Base-by-base conservation (phyloP, 2,888 invertebrate genomes). In the Andrena minutula region DNA sequence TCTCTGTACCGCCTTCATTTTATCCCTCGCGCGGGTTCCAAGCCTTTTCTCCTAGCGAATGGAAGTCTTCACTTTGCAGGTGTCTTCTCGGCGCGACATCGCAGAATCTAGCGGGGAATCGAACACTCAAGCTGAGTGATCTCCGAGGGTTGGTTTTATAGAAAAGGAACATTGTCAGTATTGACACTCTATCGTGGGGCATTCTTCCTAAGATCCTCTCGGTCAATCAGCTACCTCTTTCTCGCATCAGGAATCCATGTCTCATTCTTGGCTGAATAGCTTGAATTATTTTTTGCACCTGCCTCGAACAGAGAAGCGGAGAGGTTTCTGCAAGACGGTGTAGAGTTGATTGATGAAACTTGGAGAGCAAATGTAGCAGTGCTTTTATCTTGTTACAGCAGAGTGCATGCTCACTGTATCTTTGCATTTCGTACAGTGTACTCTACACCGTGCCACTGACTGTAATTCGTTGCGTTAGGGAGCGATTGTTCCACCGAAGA, bases 1-100 rank as follows among this genome's bases (percentile, higher is more conserved):
- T 71, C 75, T 30, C 74, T 70, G 77, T 30, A 35, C 49, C 51
- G 41, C 58, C 63, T 70, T 60, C 20, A 8, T 26, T 63, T 23
- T 30, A 51, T 32, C 16, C 0, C 7, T 20, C 56, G 41, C 16
- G 4, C 20, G 23, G 0, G 3, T 56, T 56, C 12, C 56, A 10
- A 12, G 56, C 3, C 26, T 20, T 56, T 23, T 1, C 56, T 56
- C 23, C 23, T 12, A 23, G 56, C 56, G 26, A 53, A 26, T 12
- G 23, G 23, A 23, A 0, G 12, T 26, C 23, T 26, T 8, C 20
- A 20, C 8, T 26, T 56, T 12, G 1, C 56, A 23, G 4, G 23
- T 26, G 26, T 56, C 20, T 23, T 56, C 23, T 26, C 56, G 20
- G 23, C 23, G 23, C 20, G 56, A 26, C 8, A 4, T 16, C 41